Base-by-base conservation (phyloP, 2,888 invertebrate species). In the Cheilosia pagana region DNA sequence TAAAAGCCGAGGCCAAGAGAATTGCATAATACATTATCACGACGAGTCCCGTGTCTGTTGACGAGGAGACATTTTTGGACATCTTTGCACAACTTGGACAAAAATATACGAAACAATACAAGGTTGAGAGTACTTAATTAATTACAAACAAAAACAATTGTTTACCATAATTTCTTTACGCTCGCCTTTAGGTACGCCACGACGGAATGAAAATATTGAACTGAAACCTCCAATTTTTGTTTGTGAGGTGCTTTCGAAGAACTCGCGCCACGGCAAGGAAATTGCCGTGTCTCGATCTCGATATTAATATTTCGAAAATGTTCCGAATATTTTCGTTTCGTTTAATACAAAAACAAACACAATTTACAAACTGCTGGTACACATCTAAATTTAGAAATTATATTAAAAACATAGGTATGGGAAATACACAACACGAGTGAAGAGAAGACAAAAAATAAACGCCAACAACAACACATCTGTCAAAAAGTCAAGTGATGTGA, bases 131-230 rank as follows among this genome's bases (percentile, higher is more conserved):
- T 43, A 71, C 52, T 67, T 67, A 60, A n/a, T 23, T 52, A 59
- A 72, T 59, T 41, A 81, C 52, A 81, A 77, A 71, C 39, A 45
- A 72, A 72, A 77, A 48, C 41, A 19, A 43, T 68, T 67, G 74
- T 88, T 90, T 91, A 91, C 91, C 91, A 91, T 91, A 88, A 88
- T 89, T 87, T 88, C 88, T 87, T 88, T 86, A 81, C 85, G 88
- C 87, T 89, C 88, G 88, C 89, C 89, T 88, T 88, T 88, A 89
- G 89, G 88, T 89, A 88, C 90, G 90, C 91, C 91, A 91, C 91
- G 90, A 88, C 89, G 90, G 89, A 90, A 87, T 87, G 89, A 88
- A 87, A 89, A 90, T 88, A 90, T 87, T 88, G 89, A 88, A 91
- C 91, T 91, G 87, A 91, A 88, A 83, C 90, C 89, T 88, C 91